Evolutionary conservation across 92 coral and sea anemone species (phyloP).

Genomic region (Epizoanthus ramosus): DNA sequence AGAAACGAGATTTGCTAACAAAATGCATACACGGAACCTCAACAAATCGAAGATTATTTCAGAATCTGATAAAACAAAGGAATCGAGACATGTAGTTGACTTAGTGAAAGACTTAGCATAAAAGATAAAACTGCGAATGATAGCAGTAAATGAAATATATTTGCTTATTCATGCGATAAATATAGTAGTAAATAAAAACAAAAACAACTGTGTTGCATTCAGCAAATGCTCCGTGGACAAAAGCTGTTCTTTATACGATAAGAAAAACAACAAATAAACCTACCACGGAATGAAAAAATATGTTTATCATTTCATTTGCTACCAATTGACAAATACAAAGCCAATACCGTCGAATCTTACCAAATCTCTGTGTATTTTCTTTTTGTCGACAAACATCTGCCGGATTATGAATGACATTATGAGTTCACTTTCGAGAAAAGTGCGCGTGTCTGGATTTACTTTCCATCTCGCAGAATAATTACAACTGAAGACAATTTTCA

Average conservation of each 20-base stretch:
- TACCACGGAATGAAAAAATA: constrained; percentile 2
- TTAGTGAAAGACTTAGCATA: not conserved
- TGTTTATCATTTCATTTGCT: constrained; percentile 5
- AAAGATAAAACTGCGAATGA: not conserved
- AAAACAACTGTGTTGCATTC: not conserved
- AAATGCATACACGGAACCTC: constrained; percentile 5
- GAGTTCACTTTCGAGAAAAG: constrained; percentile 17
- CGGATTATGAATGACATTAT: constrained; percentile 31
- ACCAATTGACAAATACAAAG: constrained; percentile 28
- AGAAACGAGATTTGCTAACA: constrained; percentile 24
- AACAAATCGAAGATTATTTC: constrained; percentile 21
- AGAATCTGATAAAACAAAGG: constrained; percentile 21
- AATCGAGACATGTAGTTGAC: not conserved
- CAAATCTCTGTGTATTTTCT: constrained; percentile 31
- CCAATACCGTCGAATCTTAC: constrained; percentile 19
- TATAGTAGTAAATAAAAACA: not conserved
- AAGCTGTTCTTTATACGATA: constrained; percentile 7
- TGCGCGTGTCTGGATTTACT: not conserved
- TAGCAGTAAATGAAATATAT: not conserved
- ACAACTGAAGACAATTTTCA: not conserved
- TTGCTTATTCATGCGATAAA: constrained; percentile 13
- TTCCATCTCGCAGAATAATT: not conserved
- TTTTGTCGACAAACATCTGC: constrained; percentile 26
- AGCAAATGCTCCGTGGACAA: constrained; percentile 20
- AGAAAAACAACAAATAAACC: constrained; percentile 1